Evolutionary conservation across 2,888 invertebrate species (phyloP).

Genomic region (Andricus quercusramuli): DNA sequence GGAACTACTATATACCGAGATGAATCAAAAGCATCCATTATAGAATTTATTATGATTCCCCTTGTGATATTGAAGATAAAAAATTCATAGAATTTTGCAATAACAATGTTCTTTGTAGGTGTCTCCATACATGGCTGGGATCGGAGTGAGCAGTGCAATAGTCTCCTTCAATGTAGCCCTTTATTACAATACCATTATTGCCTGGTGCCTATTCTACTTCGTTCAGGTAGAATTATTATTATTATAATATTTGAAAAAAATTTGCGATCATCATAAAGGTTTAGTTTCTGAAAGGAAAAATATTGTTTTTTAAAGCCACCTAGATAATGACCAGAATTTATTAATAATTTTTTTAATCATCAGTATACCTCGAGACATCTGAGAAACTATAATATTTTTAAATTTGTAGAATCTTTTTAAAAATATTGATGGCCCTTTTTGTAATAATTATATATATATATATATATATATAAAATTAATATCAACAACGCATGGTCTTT

Average conservation of each 20-base stretch:
- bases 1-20: not conserved
- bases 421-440: too few species aligned
- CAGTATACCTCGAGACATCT: too few species aligned
- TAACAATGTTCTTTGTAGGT: constrained; percentile 77
- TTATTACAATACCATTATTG: constrained; percentile 98
- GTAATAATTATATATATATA: too few species aligned
- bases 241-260: not conserved
- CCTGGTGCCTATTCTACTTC: constrained; percentile 98
- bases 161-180: constrained; percentile 98
- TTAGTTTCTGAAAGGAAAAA: not conserved
- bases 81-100: not conserved
- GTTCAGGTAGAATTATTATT: constrained; percentile 81
- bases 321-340: too few species aligned
- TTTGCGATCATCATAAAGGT: not conserved
- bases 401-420: too few species aligned
- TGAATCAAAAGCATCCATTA: not conserved
- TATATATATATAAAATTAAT: too few species aligned
- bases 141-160: constrained; percentile 96
- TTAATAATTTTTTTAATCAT: too few species aligned
- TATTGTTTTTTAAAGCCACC: too few species aligned
- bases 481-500: too few species aligned
- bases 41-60: not conserved
- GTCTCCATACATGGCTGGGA: constrained; percentile 92
- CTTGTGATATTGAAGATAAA: not conserved
- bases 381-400: too few species aligned